Base-by-base conservation (phyloP, 2,113 vertebrate species). In the Psammodynastes pulverulentus region DNA sequence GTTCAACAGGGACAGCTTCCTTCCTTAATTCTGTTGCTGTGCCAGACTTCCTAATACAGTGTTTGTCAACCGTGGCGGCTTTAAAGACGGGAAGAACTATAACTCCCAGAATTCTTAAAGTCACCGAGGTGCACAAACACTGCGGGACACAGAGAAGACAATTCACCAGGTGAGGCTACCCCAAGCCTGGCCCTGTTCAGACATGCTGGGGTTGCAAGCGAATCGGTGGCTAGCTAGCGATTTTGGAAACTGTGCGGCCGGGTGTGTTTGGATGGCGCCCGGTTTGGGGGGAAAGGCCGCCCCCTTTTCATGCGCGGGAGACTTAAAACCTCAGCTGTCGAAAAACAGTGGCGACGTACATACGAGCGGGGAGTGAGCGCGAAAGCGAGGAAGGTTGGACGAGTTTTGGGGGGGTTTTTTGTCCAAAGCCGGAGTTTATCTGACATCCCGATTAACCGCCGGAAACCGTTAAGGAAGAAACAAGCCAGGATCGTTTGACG, bases 301-400 rank as follows among this genome's bases (percentile, higher is more conserved):
- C 5, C 34, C n/a, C n/a, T n/a, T 2, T 79, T 19, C 67, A 79
- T 39, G 67, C 67, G 5, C 21, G 67, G 34, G 67, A 79, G 67
- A 19, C n/a, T n/a, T n/a, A 79, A 3, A 79, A 79, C n/a, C 67
- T 3, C 1, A 94, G 85, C 90, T 90, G 79, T 86, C 52, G 24
- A 0, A 0, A 0, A 45, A 94, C 90, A 88, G 84, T 0, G 0
- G 87, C 48, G 89, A 86, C 87, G 92, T 0, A 0, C 88, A 86
- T 88, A 62, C 1, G 0, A 29, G 13, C 85, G 89, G 84, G 6
- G 67, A 79, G 48, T 3, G 26, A 17, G 23, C 46, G 89, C 91
- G 29, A 84, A 84, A 58, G 48, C 62, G 87, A 90, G 90, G 93
- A 92, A 58, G 54, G 8, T 90, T 90, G 93, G 29, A 4, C 1